Evolutionary conservation across 2,888 invertebrate genomes (phyloP).

Genomic region (Dolichomitus sp.): DNA sequence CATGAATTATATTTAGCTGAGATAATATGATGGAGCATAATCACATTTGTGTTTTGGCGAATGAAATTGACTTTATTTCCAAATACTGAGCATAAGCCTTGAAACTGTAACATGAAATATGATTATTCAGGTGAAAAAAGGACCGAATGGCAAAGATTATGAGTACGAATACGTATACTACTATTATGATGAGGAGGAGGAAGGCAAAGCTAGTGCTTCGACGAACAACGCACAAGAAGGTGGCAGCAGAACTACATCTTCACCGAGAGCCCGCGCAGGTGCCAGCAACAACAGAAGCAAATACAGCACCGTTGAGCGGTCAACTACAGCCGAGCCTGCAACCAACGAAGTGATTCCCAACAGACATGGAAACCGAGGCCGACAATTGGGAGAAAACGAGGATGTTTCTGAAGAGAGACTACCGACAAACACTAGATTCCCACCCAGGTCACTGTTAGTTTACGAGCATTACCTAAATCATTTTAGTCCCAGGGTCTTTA

Average conservation of each 20-base stretch:
- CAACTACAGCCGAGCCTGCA: slow-evolving; percentile 88
- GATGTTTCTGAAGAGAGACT: slow-evolving; percentile 88
- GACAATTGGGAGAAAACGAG: slow-evolving; percentile 85
- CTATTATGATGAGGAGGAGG: slow-evolving; percentile 94
- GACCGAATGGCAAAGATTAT: slow-evolving; percentile 96
- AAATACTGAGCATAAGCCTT: not conserved
- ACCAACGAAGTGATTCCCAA: slow-evolving; percentile 90
- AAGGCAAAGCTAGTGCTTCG: slow-evolving; percentile 82
- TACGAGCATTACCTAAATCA: not conserved
- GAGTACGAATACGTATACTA: slow-evolving; percentile 97
- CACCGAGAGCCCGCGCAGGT: slow-evolving; percentile 72
- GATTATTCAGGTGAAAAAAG: slow-evolving; percentile 93
- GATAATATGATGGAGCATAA: not conserved
- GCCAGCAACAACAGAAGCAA: slow-evolving; percentile 87
- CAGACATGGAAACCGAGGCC: slow-evolving; percentile 87
- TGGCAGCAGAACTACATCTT: slow-evolving; percentile 87
- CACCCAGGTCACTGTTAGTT: slow-evolving; percentile 87
- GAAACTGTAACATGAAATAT: not conserved
- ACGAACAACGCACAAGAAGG: slow-evolving; percentile 89
- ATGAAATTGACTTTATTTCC: no score
- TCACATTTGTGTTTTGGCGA: no score
- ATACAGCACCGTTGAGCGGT: slow-evolving; percentile 88
- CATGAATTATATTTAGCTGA: not conserved
- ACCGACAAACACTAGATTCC: slow-evolving; percentile 95
- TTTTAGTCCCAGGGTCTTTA: not conserved